phyloP scores from a whole-genome alignment of 2,113 vertebrate genomes.

The Pluvianellus socialis region DNA sequence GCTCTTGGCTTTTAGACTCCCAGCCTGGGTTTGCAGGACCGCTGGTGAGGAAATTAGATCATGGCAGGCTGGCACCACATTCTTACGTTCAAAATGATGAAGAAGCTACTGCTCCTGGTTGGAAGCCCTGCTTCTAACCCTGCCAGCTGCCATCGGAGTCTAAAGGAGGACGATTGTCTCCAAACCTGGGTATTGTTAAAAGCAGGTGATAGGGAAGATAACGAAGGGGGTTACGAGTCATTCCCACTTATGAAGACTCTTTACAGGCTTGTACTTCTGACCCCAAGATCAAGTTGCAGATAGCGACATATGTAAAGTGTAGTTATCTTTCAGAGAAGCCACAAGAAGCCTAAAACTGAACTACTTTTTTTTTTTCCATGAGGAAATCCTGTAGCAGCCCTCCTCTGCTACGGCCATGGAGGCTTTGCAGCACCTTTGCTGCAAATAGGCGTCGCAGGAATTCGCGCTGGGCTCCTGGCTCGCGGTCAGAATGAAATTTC shows the following conservation, averaged over 20 bases:
- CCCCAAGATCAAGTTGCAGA: slow-evolving; percentile 52
- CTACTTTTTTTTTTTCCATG: not conserved
- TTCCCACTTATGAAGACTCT: not conserved
- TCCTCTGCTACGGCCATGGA: not conserved
- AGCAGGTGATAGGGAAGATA: not conserved
- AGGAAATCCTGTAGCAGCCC: not conserved
- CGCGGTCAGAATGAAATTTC: not conserved
- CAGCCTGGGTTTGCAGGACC: not conserved
- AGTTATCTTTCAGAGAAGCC: slow-evolving; percentile 36
- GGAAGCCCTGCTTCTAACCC: not conserved
- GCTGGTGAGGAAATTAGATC: not conserved
- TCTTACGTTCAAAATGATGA: not conserved
- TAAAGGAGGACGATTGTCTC: not conserved
- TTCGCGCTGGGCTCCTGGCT: not conserved
- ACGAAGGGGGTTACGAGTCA: accelerated
- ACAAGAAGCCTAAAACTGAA: not conserved
- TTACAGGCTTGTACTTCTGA: slow-evolving; percentile 50
- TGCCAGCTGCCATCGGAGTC: not conserved
- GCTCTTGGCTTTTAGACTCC: not conserved
- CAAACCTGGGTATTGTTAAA: not conserved
- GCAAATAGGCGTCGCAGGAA: not conserved
- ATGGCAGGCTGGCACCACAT: not conserved
- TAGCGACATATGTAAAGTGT: not conserved
- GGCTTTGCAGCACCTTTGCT: not conserved
- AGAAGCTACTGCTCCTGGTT: not conserved